phyloP scores from a whole-genome alignment of 64 coral and sea anemone genomes.

The Actinia tenebrosa region DNA sequence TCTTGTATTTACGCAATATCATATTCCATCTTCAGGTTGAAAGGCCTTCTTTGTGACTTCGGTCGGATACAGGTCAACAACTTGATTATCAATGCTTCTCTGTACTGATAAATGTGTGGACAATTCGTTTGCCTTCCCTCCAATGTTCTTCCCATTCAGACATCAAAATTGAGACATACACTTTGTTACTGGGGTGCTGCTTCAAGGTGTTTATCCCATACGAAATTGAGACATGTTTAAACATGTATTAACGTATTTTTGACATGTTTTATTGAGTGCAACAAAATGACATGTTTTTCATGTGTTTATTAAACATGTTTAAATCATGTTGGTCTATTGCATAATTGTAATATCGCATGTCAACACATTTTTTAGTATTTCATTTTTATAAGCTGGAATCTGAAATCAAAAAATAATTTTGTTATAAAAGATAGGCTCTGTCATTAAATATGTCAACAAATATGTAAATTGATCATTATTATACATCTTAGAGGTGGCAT shows the following conservation, averaged over 20 bases:
- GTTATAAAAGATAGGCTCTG: background rate
- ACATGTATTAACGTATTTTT: slow-evolving; percentile 12
- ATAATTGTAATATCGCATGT: slow-evolving; percentile 4
- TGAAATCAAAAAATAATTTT: background rate
- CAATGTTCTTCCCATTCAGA: no score
- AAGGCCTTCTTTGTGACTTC: no score
- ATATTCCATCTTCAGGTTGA: no score
- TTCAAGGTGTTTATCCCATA: no score
- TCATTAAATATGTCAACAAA: background rate
- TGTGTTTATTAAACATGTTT: slow-evolving; percentile 16
- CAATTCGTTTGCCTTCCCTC: no score
- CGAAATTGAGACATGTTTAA: slow-evolving; percentile 3
- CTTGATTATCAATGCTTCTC: no score
- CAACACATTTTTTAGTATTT: background rate
- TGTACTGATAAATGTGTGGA: no score
- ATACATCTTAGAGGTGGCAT: background rate
- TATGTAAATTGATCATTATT: background rate
- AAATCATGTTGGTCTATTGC: slow-evolving; percentile 6
- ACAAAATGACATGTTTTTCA: background rate
- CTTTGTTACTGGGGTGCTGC: no score
- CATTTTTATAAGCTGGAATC: background rate
- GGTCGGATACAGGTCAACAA: no score
- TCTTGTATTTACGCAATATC: no score
- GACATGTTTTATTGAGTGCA: slow-evolving; percentile 10
- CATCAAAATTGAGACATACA: no score